Conservation (phyloP, 2,888 invertebrate genomes). For the Ecliptopera silaceata region DNA sequence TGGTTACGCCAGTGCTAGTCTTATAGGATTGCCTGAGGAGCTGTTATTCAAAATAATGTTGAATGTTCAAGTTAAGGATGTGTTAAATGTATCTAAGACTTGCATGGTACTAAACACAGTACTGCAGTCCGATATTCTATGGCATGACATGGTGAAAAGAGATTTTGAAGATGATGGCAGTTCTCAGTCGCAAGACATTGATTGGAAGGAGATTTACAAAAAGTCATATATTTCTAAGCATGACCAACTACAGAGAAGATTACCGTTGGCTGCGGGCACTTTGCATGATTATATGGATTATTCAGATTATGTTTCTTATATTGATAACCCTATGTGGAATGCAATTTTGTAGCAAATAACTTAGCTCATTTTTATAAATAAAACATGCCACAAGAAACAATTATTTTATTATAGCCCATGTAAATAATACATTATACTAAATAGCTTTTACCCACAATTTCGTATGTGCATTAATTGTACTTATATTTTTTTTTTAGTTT, state of each 20-base stretch:
- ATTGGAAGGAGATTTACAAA: constrained; percentile 63
- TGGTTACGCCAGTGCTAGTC: constrained; percentile 74
- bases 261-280: constrained; percentile 43
- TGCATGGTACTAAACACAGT: constrained; percentile 57
- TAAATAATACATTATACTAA: not conserved
- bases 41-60: constrained; percentile 60
- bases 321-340: constrained; percentile 71
- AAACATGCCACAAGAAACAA: constrained; percentile 21
- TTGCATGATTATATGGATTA: constrained; percentile 67
- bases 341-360: constrained; percentile 38
- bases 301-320: constrained; percentile 63
- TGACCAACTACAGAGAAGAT: constrained; percentile 38
- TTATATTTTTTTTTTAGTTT: not conserved
- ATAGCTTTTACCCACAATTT: not conserved
- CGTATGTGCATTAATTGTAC: too few relatives aligned
- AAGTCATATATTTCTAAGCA: constrained; percentile 45
- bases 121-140: constrained; percentile 57
- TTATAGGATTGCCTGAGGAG: constrained; percentile 73
- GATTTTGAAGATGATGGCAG: constrained; percentile 49
- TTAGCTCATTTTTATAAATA: constrained; percentile 1
- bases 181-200: constrained; percentile 35
- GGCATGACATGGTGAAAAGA: constrained; percentile 64
- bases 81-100: constrained; percentile 59
- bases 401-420: not conserved
- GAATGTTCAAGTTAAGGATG: constrained; percentile 52